These are phyloP conservation scores for Athalia cordata DNA, from an alignment of 2,888 invertebrate genomes.

Conservation along the genomic window DNA sequence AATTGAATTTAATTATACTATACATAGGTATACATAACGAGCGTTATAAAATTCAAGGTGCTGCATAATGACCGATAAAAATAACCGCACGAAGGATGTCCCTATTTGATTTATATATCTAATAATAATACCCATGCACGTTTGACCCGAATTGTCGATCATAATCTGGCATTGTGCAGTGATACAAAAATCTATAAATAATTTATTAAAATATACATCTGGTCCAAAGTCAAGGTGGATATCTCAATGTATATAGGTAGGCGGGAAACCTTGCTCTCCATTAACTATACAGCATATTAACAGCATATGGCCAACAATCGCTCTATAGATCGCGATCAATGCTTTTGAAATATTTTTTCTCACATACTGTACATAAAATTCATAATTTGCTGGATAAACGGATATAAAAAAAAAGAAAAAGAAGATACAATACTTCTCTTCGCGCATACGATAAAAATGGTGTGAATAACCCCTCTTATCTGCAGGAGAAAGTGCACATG, in stretches of 20 bases:
- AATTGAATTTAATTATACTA: too few species aligned
- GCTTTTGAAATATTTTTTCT: not conserved
- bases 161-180: not conserved
- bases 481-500: too few species aligned
- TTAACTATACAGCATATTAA: not conserved
- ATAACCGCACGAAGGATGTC: too few species aligned
- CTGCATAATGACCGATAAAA: too few species aligned
- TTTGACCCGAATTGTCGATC: constrained; percentile 17
- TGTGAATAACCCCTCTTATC: too few species aligned
- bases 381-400: not conserved
- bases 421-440: not conserved
- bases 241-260: not conserved
- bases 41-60: too few species aligned
- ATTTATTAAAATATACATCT: not conserved
- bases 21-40: too few species aligned
- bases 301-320: too few species aligned
- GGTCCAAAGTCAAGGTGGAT: constrained; percentile 33
- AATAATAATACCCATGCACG: not conserved
- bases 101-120: too few species aligned
- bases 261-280: constrained; percentile 6
- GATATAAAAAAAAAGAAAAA: not conserved
- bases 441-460: too few species aligned
- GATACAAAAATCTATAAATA: not conserved
- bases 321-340: not conserved
- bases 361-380: not conserved